These are phyloP conservation scores for Ptychochromis oligacanthus DNA, from an alignment of 2,113 vertebrate species.

Conservation along the genomic window DNA sequence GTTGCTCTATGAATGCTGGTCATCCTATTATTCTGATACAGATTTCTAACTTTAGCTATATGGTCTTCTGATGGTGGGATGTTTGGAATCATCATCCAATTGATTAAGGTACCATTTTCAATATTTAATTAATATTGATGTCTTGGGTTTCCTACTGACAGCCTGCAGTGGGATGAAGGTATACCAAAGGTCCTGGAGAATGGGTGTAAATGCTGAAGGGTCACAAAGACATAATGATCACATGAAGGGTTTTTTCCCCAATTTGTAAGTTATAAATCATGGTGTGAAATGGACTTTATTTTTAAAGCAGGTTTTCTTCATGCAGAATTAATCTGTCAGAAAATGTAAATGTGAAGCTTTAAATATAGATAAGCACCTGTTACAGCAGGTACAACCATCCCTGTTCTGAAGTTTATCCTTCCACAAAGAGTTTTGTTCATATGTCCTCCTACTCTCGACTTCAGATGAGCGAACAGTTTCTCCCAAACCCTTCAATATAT, in stretches of 20 bases:
- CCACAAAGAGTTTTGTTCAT: neutral
- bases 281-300: neutral
- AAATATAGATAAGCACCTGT: neutral
- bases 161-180: neutral
- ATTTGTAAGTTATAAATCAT: neutral
- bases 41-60: neutral
- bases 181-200: slow-evolving; percentile 21
- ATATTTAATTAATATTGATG: slow-evolving; percentile 24
- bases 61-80: slow-evolving; percentile 6
- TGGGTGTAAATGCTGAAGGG: slow-evolving; percentile 17
- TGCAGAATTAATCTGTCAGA: neutral
- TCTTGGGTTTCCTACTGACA: neutral
- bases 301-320: neutral
- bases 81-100: slow-evolving; percentile 13
- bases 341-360: neutral
- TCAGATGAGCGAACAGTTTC: neutral
- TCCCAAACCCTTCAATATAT: neutral
- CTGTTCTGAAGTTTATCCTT: neutral
- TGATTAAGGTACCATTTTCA: slow-evolving; percentile 12
- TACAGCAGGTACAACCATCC: neutral
- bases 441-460: too few species aligned
- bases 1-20: slow-evolving; percentile 22
- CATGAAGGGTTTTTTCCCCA: neutral
- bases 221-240: slow-evolving; percentile 33
- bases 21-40: slow-evolving; percentile 27